These are phyloP conservation scores for Elachura formosa DNA, from an alignment of 2,113 vertebrate genomes.

Conservation along the genomic window DNA sequence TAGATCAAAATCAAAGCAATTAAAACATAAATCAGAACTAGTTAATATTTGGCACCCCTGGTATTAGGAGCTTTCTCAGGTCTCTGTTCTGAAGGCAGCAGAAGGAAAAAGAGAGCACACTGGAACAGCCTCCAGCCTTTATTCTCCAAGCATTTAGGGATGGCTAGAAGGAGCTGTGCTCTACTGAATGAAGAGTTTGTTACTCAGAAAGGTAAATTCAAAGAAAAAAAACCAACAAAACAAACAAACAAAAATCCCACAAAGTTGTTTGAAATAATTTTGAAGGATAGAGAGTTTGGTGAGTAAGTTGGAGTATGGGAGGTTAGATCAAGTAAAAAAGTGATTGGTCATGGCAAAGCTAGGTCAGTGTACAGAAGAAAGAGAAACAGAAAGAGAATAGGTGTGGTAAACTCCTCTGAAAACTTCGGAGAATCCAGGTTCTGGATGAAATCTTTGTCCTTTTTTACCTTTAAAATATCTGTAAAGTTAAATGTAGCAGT, in stretches of 20 bases:
- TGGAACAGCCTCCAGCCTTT: background rate
- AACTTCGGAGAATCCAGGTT: background rate
- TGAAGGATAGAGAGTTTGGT: background rate
- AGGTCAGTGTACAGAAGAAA: background rate
- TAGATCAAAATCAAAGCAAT: background rate
- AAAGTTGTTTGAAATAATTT: background rate
- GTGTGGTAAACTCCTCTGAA: background rate
- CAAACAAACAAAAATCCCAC: too few relatives aligned
- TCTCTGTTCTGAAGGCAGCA: background rate
- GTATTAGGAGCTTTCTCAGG: background rate
- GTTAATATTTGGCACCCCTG: background rate
- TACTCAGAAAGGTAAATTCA: background rate
- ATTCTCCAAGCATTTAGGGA: background rate
- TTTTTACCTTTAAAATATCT: background rate
- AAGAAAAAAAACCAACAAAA: background rate
- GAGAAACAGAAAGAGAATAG: background rate
- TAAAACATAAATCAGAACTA: background rate
- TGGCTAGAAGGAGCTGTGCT: background rate
- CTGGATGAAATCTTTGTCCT: background rate
- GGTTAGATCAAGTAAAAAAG: background rate
- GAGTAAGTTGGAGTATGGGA: background rate
- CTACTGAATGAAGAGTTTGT: background rate
- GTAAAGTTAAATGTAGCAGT: background rate
- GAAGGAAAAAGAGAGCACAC: background rate
- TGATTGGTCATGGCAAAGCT: background rate